Evolutionary conservation across 2,888 invertebrate species (phyloP).

Genomic region (Dusona sp.): DNA sequence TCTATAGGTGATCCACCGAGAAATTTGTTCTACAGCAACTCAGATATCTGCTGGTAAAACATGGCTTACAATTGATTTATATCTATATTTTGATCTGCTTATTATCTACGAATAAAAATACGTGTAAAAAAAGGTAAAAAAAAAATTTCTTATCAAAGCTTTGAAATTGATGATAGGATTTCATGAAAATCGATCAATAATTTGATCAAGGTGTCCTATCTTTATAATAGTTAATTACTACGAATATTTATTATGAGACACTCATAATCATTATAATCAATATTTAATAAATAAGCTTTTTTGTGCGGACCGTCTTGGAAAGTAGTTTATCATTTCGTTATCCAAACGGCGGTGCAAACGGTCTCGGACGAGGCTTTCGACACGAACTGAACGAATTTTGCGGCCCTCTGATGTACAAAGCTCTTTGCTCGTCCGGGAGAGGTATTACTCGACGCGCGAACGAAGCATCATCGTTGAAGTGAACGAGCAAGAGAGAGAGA

Average conservation of each 20-base stretch:
- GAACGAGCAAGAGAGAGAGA: constrained; percentile 39
- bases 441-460: constrained; percentile 38
- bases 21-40: constrained; percentile 4
- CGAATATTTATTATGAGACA: not conserved
- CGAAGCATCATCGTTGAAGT: constrained; percentile 49
- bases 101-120: not conserved
- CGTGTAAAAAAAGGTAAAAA: not conserved
- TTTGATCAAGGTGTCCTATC: not conserved
- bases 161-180: not conserved
- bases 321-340: constrained; percentile 28
- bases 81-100: constrained; percentile 45
- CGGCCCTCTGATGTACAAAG: constrained; percentile 47
- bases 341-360: not conserved
- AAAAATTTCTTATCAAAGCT: not conserved
- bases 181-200: not conserved
- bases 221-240: not conserved
- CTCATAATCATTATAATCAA: not conserved
- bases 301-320: constrained; percentile 17
- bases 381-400: constrained; percentile 53
- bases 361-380: constrained; percentile 35
- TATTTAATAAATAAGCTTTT: constrained; percentile 16
- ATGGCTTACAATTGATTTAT: constrained; percentile 37
- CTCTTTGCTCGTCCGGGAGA: constrained; percentile 38
- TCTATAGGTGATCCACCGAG: constrained; percentile 17
- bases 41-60: constrained; percentile 13